Base-by-base conservation (phyloP, 1,140 invertebrate genomes). In the Aphelinus certus region DNA sequence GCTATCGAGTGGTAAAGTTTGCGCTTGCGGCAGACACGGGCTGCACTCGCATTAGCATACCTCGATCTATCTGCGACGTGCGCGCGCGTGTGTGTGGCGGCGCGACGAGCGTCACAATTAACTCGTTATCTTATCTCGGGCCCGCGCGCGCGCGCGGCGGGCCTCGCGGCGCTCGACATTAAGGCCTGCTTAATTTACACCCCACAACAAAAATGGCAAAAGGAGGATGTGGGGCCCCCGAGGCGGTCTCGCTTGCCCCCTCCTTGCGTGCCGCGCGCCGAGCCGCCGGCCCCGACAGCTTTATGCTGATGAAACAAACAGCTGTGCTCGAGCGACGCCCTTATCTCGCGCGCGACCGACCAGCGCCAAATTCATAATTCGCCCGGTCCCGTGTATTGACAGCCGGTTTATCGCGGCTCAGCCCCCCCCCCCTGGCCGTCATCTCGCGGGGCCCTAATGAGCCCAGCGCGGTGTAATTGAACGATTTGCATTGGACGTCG, bases 91-190 rank as follows among this genome's bases (percentile, higher is more conserved):
- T 71, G 43, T 51, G 56, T 46, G 46, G 26, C 5, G 2, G 49
- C 2, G 3, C 10, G 9, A 49, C 4, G 86, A 83, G 86, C 85
- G 86, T 80, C 86, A 87, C 87, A 88, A 88, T 88, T 88, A 88
- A 88, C 87, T 88, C 84, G 87, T 87, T 87, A 88, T 87, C 87
- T 87, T 87, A 88, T 88, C 87, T 84, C 79, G 81, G 57, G 68
- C 71, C 71, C 77, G 76, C 79, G 1, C 26, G 5, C 26, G 47
- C 6, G n/a, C 45, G n/a, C 10, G 64, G 58, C 51, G 49, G 3
- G 47, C 46, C 56, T 62, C 1, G 63, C 63, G 63, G 45, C 55
- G 42, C 51, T 63, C 49, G 87, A 87, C 87, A 86, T 86, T 86
- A 86, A 87, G 84, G 85, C 83, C 84, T 83, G 82, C 83, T 86